Conservation (phyloP, 2,888 invertebrate species). For the Xanthorhoe designata region DNA sequence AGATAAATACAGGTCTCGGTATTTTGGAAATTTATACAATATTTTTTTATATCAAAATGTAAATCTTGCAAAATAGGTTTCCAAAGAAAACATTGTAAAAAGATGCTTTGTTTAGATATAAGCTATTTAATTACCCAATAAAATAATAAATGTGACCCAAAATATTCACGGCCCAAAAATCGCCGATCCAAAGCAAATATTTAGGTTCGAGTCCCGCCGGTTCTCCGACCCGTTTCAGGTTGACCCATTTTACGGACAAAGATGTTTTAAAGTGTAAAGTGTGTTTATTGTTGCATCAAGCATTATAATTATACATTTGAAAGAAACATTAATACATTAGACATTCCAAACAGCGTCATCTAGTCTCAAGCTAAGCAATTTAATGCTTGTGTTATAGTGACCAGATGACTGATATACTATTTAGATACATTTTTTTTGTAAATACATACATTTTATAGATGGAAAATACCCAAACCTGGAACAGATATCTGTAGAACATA, state of each 20-base stretch:
- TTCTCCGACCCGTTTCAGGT: not conserved
- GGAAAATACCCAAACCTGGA: too few species aligned
- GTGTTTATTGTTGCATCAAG: not conserved
- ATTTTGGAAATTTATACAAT: too few species aligned
- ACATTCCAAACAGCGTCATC: too few species aligned
- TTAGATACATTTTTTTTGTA: too few species aligned
- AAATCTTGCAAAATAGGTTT: not conserved
- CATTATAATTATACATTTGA: not conserved
- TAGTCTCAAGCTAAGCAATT: too few species aligned
- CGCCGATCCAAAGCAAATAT: not conserved
- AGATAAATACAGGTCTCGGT: too few species aligned
- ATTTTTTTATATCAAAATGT: not conserved
- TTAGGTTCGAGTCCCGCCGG: not conserved
- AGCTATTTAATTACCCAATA: constrained; percentile 1
- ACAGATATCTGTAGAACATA: too few species aligned
- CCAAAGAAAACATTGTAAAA: not conserved
- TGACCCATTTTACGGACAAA: not conserved
- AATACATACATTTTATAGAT: too few species aligned
- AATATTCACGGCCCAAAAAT: not conserved
- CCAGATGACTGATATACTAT: too few species aligned
- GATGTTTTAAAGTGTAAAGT: not conserved
- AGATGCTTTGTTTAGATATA: not conserved
- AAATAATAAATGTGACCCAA: not conserved
- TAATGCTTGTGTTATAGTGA: too few species aligned
- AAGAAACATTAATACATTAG: not conserved